Evolutionary conservation across 2,888 invertebrate species (phyloP), one percentile per base, ranked within the genome.

Genomic region (Zygogramma bicolorata): DNA sequence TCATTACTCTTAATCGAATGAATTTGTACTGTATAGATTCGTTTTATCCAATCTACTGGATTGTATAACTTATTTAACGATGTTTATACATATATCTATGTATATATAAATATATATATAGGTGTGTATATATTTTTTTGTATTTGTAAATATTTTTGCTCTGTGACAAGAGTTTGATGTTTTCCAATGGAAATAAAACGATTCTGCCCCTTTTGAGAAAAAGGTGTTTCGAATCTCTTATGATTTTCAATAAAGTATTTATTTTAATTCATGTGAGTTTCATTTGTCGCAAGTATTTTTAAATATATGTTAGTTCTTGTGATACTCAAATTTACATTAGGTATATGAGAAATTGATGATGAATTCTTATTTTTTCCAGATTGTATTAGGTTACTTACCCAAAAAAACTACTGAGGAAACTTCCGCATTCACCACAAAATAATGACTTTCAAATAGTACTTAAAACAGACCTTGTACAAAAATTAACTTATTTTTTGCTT

Each of bases 201-300:
- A 53, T 53, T 42, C 34, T 34, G 38, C 60, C 10, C 60, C 34
- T 18, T 60, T 60, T 62, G 6, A 13, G 10, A 34, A 46, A 62
- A 62, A 62, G 22, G 27, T 22, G 25, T 62, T 40, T 60, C 6
- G 38, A 60, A 31, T 31, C 38, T 20, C 20, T 8, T 29, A 31
- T 60, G 10, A 60, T 8, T 65, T 65, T 53, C 4, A 65, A 29
- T 65, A 40, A 38, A 38, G 10, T 60, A 34, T 60, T 60, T 38
- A 34, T 60, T 60, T 60, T 34, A 27, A 7, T 20, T n/a, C 6
- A n/a, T 3, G 8, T n/a, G 22, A 22, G 25, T 53, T 53, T 53
- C n/a, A 53, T 25, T n/a, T n/a, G n/a, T n/a, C n/a, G n/a, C n/a
- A n/a, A n/a, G n/a, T n/a, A n/a, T n/a, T n/a, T n/a, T n/a, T n/a